These are phyloP conservation scores for Hoplodrina ambigua DNA, from an alignment of 2,888 invertebrate species.

Conservation along the genomic window DNA sequence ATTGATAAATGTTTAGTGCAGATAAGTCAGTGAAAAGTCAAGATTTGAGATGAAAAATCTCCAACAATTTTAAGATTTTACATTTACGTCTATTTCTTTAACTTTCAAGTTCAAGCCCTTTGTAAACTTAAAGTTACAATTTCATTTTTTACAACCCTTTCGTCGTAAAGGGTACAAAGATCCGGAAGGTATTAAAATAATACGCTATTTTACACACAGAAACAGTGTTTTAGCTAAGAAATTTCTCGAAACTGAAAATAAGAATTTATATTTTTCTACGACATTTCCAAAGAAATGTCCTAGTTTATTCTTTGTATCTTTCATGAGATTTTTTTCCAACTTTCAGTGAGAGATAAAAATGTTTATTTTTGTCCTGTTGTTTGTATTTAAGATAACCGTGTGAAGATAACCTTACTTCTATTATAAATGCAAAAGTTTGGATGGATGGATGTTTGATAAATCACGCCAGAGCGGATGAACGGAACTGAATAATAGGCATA, in stretches of 20 bases:
- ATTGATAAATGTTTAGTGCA: neutral
- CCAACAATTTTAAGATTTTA: neutral
- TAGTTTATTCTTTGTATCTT: slow-evolving; percentile 28
- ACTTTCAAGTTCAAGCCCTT: slow-evolving; percentile 14
- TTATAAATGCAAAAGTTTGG: too few species aligned
- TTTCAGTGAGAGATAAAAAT: slow-evolving; percentile 14
- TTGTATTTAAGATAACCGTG: neutral
- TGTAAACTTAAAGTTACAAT: neutral
- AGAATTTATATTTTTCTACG: slow-evolving; percentile 38
- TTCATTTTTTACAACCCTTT: slow-evolving; percentile 28
- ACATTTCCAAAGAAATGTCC: slow-evolving; percentile 12
- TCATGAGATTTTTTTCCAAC: slow-evolving; percentile 35
- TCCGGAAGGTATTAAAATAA: slow-evolving; percentile 45
- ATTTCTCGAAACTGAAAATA: slow-evolving; percentile 39
- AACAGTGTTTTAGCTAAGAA: slow-evolving; percentile 5
- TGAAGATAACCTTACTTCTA: too few species aligned
- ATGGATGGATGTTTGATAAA: too few species aligned
- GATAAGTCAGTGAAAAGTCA: neutral
- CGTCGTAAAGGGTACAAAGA: slow-evolving; percentile 31
- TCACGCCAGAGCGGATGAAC: too few species aligned
- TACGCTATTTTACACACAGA: slow-evolving; percentile 35
- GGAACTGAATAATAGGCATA: too few species aligned
- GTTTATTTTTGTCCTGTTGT: neutral
- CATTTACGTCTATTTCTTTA: neutral
- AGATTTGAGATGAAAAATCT: neutral